Base-by-base conservation (phyloP, 2,113 vertebrate species). In the Datnioides undecimradiatus region DNA sequence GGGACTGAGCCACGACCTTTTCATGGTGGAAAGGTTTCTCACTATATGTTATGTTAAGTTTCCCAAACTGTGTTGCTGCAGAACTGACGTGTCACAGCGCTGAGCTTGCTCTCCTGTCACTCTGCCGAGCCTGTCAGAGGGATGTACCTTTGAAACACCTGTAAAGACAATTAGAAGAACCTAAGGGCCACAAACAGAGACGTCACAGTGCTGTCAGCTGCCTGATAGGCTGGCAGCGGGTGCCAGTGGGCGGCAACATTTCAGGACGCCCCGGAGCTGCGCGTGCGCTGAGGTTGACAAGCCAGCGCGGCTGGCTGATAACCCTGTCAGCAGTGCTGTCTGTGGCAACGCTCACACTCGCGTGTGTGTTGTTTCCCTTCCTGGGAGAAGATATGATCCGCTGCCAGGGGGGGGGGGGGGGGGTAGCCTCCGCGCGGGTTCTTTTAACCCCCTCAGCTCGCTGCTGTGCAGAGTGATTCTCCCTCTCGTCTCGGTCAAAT, bases 341-440 rank as follows among this genome's bases (percentile, higher is more conserved):
- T n/a, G 16, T 36, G 58, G 82, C 51, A 51, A 79, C 8, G 6
- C 43, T 58, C 29, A 59, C 25, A 25, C 21, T 60, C 33, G 45
- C 64, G 66, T 40, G 38, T 45, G 34, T 76, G 54, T 31, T 60
- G 66, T 36, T 34, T 45, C 14, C 25, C 0, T 25, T 66, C 41
- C 58, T 51, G 86, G 69, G 74, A 82, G 33, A 58, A 40, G 52
- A 66, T 60, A 46, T 34, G 64, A 68, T 70, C 79, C 71, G 59
- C 69, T 70, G 73, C 49, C 41, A 66, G 70, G 36, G 59, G 60
- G 76, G 58, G n/a, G 63, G 16, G 64, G 36, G 45, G 76, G 58
- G 41, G 70, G 59, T 33, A 57, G 40, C 25, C 46, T 72, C 40
- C 31, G n/a, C 46, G 54, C 14, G 2, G 58, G 36, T 52, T 54